A percentile compares a stretch with the other conserved stretches of the same genome.
Evolutionary conservation across 2,888 invertebrate genomes (phyloP).

Genomic region (Scaeva pyrastri): DNA sequence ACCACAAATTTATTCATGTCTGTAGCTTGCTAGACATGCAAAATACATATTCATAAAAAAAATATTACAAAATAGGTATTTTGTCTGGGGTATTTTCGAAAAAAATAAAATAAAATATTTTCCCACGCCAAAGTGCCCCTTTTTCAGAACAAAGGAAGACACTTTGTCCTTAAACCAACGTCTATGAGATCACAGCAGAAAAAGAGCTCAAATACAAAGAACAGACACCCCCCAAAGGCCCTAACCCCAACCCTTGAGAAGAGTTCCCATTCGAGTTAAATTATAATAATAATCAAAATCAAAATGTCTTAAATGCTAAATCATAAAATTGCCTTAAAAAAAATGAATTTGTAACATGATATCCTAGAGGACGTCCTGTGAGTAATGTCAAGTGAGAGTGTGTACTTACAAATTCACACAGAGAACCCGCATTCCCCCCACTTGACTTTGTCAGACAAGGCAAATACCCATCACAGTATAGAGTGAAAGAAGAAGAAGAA

Average conservation of each 20-base stretch:
- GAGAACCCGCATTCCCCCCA: neutral
- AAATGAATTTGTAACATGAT: neutral
- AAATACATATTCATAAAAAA: too few species aligned
- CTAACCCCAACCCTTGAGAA: neutral
- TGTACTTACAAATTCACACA: constrained; percentile 16
- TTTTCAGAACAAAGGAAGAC: too few species aligned
- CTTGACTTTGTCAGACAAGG: neutral
- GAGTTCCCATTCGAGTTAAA: constrained; percentile 5
- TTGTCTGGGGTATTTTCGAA: too few species aligned
- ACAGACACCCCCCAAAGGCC: too few species aligned
- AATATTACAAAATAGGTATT: too few species aligned
- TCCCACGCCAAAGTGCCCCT: too few species aligned
- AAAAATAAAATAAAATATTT: too few species aligned
- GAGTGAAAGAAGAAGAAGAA: neutral
- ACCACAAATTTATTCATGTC: too few species aligned
- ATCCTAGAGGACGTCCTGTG: neutral
- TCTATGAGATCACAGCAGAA: too few species aligned
- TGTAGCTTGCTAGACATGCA: too few species aligned
- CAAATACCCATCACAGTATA: neutral
- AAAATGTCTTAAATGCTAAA: constrained; percentile 52
- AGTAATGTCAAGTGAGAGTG: neutral
- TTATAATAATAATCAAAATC: constrained; percentile 50
- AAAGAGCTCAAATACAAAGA: too few species aligned
- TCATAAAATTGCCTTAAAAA: constrained; percentile 35
- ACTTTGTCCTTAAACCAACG: too few species aligned